Evolutionary conservation across 2,888 invertebrate species (phyloP), one percentile per base, ranked within the genome.

Genomic region (Pharmacophagus antenor): DNA sequence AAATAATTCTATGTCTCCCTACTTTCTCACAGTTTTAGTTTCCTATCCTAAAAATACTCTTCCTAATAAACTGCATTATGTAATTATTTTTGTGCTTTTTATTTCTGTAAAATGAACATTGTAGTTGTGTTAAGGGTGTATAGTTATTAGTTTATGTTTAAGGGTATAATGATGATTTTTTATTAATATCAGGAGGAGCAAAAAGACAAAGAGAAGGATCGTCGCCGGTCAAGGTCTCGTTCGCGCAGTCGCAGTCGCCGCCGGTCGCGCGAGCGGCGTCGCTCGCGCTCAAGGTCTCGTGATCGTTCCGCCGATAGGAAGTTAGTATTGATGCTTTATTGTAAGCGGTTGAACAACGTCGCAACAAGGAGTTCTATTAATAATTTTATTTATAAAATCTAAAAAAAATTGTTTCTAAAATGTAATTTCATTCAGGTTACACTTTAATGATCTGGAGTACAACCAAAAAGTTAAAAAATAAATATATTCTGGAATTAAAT

Each of bases 121-220:
- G n/a, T n/a, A n/a, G n/a, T n/a, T n/a, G n/a, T n/a, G n/a, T n/a
- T n/a, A n/a, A n/a, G n/a, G n/a, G n/a, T n/a, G n/a, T n/a, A n/a
- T n/a, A n/a, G n/a, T n/a, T n/a, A n/a, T n/a, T 27, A 27, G 27
- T 27, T 27, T 10, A 7, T 5, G 42, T 42, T 17, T 6, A 17
- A 17, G n/a, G 42, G 17, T 2, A 42, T 3, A 15, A 31, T 12
- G 17, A 8, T 52, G 2, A 20, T 15, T 6, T 1, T 44, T 42
- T 21, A 8, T 21, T 18, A 12, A 46, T 47, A 2, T 62, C 87
- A 89, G 62, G 85, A 85, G 67, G 80, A 79, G 69, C 71, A 72
- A 51, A 87, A 85, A 72, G 86, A 84, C 61, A 93, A 95, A 75
- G 94, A 95, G 62, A 93, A 95, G 75, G 94, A 95, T 60, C 93